Evolutionary conservation across 2,888 invertebrate species (phyloP), one percentile per base, ranked within the genome.

Genomic region (Platycnemis pennipes): DNA sequence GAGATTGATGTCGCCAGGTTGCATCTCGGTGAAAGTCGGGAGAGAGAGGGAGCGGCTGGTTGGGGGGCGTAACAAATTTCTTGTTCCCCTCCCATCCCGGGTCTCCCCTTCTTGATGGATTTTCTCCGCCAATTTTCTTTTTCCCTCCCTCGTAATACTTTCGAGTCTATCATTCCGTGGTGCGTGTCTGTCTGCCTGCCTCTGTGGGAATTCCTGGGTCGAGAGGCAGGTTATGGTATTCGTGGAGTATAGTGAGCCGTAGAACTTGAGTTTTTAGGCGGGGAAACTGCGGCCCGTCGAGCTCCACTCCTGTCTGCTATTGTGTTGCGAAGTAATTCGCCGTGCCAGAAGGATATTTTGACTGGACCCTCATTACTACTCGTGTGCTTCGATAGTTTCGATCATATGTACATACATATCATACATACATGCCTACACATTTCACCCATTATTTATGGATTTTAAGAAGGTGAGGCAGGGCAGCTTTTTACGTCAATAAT

Each of bases 41-140:
- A 37, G 77, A 77, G 77, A 77, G 77, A 37, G 37, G 77, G 77
- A 77, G 37, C n/a, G 31, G 77, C 16, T 5, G 77, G 77, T 37
- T 16, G 77, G 31, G 77, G 69, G 37, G 77, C 2, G 77, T 37
- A 77, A 37, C 37, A 77, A 77, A 37, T 77, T 77, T 77, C 77
- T 77, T 77, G 31, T 63, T 63, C 26, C 7, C 53, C 53, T 53
- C 53, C 53, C 1, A 26, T 16, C 63, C 63, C 63, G 8, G 8
- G 37, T 77, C 77, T 37, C 77, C 26, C 49, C 77, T 37, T 16
- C 77, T 77, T 77, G 77, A 77, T 77, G 77, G 77, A 77, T 77
- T 77, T 77, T 77, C 77, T 77, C 77, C 77, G 77, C 77, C 77
- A 77, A 77, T 77, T 77, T 77, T 77, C 77, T 37, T 77, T 77